Base-by-base conservation (phyloP, 2,113 vertebrate species). In the Eretmochelys imbricata region DNA sequence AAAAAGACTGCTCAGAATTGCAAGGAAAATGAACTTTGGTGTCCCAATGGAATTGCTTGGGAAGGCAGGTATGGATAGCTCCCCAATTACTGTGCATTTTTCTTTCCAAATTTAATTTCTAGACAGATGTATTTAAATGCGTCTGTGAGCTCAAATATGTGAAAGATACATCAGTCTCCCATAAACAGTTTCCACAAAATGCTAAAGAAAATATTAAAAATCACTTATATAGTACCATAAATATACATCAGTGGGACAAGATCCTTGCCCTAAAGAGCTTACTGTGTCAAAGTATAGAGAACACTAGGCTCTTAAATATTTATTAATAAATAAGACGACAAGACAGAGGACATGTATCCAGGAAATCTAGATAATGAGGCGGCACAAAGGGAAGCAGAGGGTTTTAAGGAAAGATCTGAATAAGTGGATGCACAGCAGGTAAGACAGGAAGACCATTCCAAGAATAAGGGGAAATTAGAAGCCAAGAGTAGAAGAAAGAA, bases 351-450 rank as follows among this genome's bases (percentile, higher is more conserved):
- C 35, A 75, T 22, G n/a, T 38, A 19, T 75, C 38, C 69, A 75
- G 69, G 69, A 42, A 22, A 42, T n/a, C 20, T 10, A 75, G n/a
- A n/a, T 42, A 42, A 8, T 42, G n/a, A 75, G 17, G n/a, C 20
- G n/a, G 69, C n/a, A 75, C 20, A 22, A 42, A 75, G n/a, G 69
- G 69, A 75, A 95, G 62, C 62, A 0, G 0, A 42, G 0, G 0
- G 35, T 7, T 96, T 92, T 76, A n/a, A 88, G 31, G 20, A 86
- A 89, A 49, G 48, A 46, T 7, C 25, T 27, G 24, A 76, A 1
- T 13, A 24, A 59, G 24, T 25, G 8, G 42, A n/a, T 46, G 78
- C 10, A 55, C 90, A 88, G 35, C 54, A 79, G 11, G 22, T 84
- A 10, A 4, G 48, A 80, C 31, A 14, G 1, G 38, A 7, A 1